Evolutionary conservation across 2,797 vertebrate genomes (phyloP), one percentile per base, ranked within the genome.

Genomic region (Yasuhikotakia modesta): DNA sequence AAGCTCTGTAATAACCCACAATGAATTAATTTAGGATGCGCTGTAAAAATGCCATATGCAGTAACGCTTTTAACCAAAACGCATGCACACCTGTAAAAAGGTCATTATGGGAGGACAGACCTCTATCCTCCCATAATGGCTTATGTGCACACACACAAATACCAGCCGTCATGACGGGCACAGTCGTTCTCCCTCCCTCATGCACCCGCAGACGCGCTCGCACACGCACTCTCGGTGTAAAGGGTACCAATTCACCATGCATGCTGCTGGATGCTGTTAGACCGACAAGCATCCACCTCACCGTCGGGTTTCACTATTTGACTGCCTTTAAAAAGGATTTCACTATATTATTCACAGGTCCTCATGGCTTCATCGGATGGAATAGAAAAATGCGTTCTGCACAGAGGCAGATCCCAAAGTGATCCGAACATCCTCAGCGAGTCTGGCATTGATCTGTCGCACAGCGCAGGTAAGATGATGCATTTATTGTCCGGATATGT

Each of bases 401-500:
- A 96, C 68, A 91, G 97, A 93, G 95, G 94, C 92, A 95, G 96
- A 92, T 98, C 96, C 88, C 95, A 97, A 93, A 99, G 97, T 93
- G 96, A 99, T 94, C 97, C 97, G 92, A 98, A 94, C 94, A 95
- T 96, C 93, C 95, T 97, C 88, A 93, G 91, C 67, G 96, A 97
- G 84, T 88, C 93, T 85, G 91, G 90, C 85, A 90, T 95, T 65
- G 95, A 93, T 87, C 88, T 94, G 83, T 89, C 91, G 81, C 93
- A 95, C 88, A 90, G 81, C 88, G 83, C 95, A 97, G 97, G 96
- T 98, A 96, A 92, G 86, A 77, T 3, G 74, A 82, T 71, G 70
- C 53, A 30, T 74, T 74, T 83, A 73, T 83, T 86, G 68, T 87
- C 52, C 83, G 69, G 35, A 78, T 78, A 73, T 77, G 73, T 30